Evolutionary conservation across 35 echinoderm and acorn worm genomes (phyloP).

Genomic region (Apostichopus japonicus): DNA sequence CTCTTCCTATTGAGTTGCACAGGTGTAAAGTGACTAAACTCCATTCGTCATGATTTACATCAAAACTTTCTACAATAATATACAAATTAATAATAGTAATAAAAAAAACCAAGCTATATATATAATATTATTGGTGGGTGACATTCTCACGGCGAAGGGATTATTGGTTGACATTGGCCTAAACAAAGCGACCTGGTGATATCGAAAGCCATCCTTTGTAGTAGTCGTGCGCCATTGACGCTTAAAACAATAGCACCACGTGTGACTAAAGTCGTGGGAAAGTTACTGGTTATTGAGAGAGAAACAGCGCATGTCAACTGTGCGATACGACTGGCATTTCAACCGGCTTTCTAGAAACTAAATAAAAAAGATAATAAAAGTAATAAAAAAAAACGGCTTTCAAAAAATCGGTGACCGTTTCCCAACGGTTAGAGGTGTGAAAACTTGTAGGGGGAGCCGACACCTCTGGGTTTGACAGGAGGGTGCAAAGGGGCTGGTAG

Average conservation of each 20-base stretch:
- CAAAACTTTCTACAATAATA: not conserved
- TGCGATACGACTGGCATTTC: not conserved
- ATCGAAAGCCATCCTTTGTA: constrained; percentile 25
- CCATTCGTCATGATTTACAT: not conserved
- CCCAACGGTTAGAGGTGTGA: constrained; percentile 40
- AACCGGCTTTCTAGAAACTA: not conserved
- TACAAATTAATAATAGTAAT: no score
- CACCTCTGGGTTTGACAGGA: constrained; percentile 13
- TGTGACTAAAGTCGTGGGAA: constrained; percentile 37
- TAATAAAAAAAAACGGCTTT: not conserved
- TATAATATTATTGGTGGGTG: not conserved
- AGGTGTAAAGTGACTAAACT: constrained; percentile 4
- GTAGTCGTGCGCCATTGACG: constrained; percentile 35
- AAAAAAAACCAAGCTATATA: not conserved
- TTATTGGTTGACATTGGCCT: constrained; percentile 34
- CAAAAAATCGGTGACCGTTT: not conserved
- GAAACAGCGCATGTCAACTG: not conserved
- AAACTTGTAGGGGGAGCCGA: not conserved
- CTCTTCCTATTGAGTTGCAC: not conserved
- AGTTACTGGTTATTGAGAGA: constrained; percentile 16
- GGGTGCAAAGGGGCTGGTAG: not conserved
- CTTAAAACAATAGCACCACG: constrained; percentile 48
- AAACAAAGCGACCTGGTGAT: constrained; percentile 35
- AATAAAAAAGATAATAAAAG: not conserved
- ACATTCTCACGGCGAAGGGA: constrained; percentile 24